These are phyloP conservation scores for Byasa hedistus DNA, from an alignment of 2,888 invertebrate species.

Conservation along the genomic window DNA sequence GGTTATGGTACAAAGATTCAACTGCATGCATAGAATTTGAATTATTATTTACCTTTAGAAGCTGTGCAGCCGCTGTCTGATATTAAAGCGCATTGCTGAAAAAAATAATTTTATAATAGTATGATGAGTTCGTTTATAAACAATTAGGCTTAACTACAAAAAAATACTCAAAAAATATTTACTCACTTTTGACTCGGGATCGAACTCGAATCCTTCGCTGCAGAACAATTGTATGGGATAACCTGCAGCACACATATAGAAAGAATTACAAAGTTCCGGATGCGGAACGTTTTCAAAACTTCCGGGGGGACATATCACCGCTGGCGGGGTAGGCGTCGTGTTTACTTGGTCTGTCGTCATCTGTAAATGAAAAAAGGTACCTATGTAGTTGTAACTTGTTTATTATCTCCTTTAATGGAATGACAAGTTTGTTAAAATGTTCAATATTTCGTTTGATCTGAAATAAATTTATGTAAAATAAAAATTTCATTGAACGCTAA, in stretches of 20 bases:
- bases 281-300: constrained; percentile 35
- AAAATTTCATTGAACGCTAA: too few species aligned
- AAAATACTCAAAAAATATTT: background rate
- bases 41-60: constrained; percentile 13
- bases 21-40: too few species aligned
- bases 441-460: too few species aligned
- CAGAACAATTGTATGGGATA: constrained; percentile 31
- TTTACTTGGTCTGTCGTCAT: background rate
- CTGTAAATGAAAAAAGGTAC: background rate
- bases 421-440: too few species aligned
- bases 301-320: constrained; percentile 33
- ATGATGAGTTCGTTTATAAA: too few species aligned
- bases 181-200: constrained; percentile 27
- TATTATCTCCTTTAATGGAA: too few species aligned
- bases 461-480: too few species aligned
- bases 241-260: constrained; percentile 36
- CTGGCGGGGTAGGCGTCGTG: background rate
- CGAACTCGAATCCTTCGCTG: constrained; percentile 36
- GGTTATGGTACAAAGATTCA: background rate
- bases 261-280: constrained; percentile 35
- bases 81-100: constrained; percentile 32
- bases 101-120: background rate
- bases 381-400: too few species aligned
- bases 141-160: too few species aligned
- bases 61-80: constrained; percentile 33